phyloP scores from a whole-genome alignment of 2,888 invertebrate genomes.

The Nebria brevicollis region DNA sequence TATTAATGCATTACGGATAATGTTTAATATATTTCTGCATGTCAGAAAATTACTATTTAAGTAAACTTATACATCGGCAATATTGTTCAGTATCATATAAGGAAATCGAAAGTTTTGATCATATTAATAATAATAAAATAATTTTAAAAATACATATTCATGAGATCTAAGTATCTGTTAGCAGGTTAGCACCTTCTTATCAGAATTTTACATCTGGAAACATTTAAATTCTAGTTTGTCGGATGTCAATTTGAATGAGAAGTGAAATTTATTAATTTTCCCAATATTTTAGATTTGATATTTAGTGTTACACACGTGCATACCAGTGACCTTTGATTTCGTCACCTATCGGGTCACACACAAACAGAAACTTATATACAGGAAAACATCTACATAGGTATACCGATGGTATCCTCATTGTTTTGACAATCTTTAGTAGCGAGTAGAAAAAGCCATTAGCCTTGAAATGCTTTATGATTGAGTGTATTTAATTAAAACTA shows the following conservation, averaged over 20 bases:
- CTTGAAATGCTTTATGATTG: slow-evolving; percentile 44
- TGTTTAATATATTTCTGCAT: neutral
- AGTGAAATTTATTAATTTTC: neutral
- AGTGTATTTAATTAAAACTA: slow-evolving; percentile 33
- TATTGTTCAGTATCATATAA: neutral
- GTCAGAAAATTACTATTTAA: slow-evolving; percentile 7
- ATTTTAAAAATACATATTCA: neutral
- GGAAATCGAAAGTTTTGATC: neutral
- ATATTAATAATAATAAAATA: neutral
- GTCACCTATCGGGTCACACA: slow-evolving; percentile 1
- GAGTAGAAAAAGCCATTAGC: slow-evolving; percentile 51
- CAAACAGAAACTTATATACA: neutral
- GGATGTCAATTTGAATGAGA: neutral
- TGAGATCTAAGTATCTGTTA: neutral
- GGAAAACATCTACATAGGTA: neutral
- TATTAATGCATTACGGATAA: too few relatives aligned
- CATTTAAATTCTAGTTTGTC: neutral
- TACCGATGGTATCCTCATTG: slow-evolving; percentile 48
- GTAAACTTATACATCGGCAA: neutral
- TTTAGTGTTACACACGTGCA: neutral
- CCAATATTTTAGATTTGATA: neutral
- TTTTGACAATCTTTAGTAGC: slow-evolving; percentile 52
- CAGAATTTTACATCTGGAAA: neutral
- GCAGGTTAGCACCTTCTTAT: neutral
- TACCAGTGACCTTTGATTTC: neutral